These are phyloP conservation scores for Lindbergichthys nudifrons DNA, from an alignment of 2,797 vertebrate genomes.

Conservation along the genomic window DNA sequence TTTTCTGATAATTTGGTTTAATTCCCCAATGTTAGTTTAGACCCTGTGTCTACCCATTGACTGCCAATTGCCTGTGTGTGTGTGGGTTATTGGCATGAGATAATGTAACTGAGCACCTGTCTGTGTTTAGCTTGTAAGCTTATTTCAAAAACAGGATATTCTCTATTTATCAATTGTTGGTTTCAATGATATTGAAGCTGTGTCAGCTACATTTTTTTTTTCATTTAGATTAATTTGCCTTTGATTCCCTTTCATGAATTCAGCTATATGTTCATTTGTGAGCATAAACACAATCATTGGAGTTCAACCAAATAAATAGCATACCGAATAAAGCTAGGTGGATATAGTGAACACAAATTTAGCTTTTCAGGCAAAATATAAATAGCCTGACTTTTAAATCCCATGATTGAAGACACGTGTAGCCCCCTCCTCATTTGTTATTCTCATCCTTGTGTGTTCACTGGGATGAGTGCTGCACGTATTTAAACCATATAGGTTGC, in stretches of 20 bases:
- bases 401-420: conserved; percentile 2
- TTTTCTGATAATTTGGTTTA: conserved; percentile 5
- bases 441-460: conserved; percentile 6
- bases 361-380: conserved; percentile 28
- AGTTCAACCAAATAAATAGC: background rate
- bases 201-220: background rate
- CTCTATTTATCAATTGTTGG: conserved; percentile 3
- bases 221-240: background rate
- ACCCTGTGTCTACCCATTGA: background rate
- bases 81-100: background rate
- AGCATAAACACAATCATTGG: background rate
- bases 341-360: conserved; percentile 15
- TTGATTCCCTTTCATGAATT: conserved; percentile 8
- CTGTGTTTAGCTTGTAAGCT: background rate
- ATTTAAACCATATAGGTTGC: conserved; percentile 3
- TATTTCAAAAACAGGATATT: background rate
- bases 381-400: conserved; percentile 33
- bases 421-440: background rate
- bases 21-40: background rate
- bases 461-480: background rate
- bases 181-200: background rate
- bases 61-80: background rate
- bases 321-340: conserved; percentile 2
- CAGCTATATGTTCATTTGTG: background rate
- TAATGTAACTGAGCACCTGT: background rate